phyloP scores from a whole-genome alignment of 2,113 vertebrate species.

The Regulus satrapa region DNA sequence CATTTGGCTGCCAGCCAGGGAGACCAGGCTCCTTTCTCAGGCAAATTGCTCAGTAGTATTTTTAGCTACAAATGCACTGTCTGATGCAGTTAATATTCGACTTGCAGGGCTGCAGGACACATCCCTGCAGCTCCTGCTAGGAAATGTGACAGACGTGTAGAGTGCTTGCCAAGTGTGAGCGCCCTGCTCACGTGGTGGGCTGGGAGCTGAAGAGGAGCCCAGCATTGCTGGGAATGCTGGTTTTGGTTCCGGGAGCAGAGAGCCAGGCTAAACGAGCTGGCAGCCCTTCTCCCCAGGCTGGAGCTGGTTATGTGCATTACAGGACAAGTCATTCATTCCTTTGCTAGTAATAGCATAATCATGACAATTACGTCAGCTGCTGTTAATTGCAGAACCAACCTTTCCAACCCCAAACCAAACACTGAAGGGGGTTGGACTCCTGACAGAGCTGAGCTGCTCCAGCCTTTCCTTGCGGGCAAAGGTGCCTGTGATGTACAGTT shows the following conservation, averaged over 20 bases:
- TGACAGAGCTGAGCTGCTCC: not conserved
- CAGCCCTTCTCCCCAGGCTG: not conserved
- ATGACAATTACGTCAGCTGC: not conserved
- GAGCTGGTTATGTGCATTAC: not conserved
- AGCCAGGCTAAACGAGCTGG: accelerated
- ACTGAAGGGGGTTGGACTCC: not conserved
- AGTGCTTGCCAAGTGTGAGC: not conserved
- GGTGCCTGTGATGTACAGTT: not conserved
- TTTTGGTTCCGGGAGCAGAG: accelerated
- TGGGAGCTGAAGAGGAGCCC: accelerated
- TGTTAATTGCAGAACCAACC: not conserved
- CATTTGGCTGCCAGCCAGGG: not conserved
- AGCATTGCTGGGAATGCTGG: accelerated
- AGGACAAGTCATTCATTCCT: not conserved
- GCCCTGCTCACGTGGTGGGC: not conserved
- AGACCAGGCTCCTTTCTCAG: not conserved
- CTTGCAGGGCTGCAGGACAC: not conserved
- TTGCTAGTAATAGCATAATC: not conserved
- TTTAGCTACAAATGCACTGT: constrained; percentile 3
- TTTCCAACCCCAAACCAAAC: not conserved
- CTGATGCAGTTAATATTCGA: not conserved
- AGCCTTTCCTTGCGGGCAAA: not conserved
- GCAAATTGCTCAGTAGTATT: not conserved
- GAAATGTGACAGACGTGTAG: not conserved
- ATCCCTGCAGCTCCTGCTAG: not conserved